A percentile compares a stretch with the other conserved stretches of the same genome.
phyloP scores from a whole-genome alignment of 2,888 invertebrate genomes.

The Lysandra bellargus region DNA sequence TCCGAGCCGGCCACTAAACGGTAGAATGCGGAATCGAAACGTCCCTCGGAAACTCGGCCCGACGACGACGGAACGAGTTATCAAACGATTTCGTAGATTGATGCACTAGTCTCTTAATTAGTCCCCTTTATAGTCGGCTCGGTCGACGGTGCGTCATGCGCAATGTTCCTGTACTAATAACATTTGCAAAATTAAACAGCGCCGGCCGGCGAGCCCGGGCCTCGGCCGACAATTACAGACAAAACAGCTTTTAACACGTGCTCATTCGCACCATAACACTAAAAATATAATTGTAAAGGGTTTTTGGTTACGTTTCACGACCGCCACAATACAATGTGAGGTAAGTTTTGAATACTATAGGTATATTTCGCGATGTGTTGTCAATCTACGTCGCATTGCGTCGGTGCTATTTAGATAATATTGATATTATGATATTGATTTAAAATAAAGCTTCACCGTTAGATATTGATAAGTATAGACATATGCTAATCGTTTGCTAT shows the following conservation, averaged over 20 bases:
- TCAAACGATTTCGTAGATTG: slow-evolving; percentile 51
- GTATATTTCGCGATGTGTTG: background rate
- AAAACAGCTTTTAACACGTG: slow-evolving; percentile 58
- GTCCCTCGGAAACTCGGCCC: slow-evolving; percentile 1
- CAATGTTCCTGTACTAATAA: slow-evolving; percentile 53
- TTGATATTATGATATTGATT: no score
- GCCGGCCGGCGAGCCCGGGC: slow-evolving; percentile 45
- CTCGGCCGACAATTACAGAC: slow-evolving; percentile 58
- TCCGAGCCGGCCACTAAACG: background rate
- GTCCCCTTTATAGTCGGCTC: slow-evolving; percentile 59
- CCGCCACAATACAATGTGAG: background rate
- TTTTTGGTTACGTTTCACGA: slow-evolving; percentile 14
- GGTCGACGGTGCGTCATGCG: slow-evolving; percentile 46
- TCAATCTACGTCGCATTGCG: no score
- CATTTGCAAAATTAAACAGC: slow-evolving; percentile 72
- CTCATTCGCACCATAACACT: slow-evolving; percentile 52
- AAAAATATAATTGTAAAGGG: slow-evolving; percentile 32
- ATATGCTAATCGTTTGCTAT: no score
- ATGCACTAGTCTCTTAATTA: slow-evolving; percentile 58
- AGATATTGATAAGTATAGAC: no score
- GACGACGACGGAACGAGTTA: slow-evolving; percentile 46
- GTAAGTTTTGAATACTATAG: background rate
- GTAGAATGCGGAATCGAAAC: slow-evolving; percentile 2
- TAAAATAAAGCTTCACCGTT: no score
- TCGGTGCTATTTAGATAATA: no score